Base-by-base conservation (phyloP, 2,888 invertebrate species). In the Spialia ferax region DNA sequence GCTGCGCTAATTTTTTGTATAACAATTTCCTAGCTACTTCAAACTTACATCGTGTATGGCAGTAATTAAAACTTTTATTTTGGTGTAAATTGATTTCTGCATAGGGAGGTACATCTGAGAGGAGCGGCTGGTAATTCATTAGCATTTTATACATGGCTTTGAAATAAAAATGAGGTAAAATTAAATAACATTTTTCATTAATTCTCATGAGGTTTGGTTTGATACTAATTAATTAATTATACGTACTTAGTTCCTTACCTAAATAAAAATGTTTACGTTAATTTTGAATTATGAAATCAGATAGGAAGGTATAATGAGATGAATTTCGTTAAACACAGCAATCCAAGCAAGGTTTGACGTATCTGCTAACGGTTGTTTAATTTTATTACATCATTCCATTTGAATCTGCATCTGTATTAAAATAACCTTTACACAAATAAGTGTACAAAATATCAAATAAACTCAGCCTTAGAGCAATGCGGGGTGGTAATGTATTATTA, bases 1-100 rank as follows among this genome's bases (percentile, higher is more conserved):
- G n/a, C n/a, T 77, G 79, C 75, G 79, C 77, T 74, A 75, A 70
- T 78, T 77, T 79, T 82, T 80, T 56, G 55, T 55, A 79, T 69
- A 38, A n/a, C 18, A 8, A 45, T 45, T 8, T 18, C 42, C 8
- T 45, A 48, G 20, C 11, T 42, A 18, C 67, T 42, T 22, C 18
- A 29, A 48, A 48, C 6, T 20, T 45, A 4, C 70, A 23, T 60
- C 70, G 65, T 69, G 66, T 55, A 62, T 70, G 63, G 65, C 64
- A 71, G 70, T 68, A 68, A 70, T 61, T 69, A 71, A 70, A 54
- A 69, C 63, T 68, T 65, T 73, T 75, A 73, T 74, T 75, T 60
- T 48, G 45, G 54, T 60, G 60, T 54, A 66, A 66, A 66, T 54
- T 54, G 60, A 66, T 60, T 60, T 60, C 29, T 22, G 22, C 15